Evolutionary conservation across 2,888 invertebrate species (phyloP), one percentile per base, ranked within the genome.

Genomic region (Campaea margaritaria): DNA sequence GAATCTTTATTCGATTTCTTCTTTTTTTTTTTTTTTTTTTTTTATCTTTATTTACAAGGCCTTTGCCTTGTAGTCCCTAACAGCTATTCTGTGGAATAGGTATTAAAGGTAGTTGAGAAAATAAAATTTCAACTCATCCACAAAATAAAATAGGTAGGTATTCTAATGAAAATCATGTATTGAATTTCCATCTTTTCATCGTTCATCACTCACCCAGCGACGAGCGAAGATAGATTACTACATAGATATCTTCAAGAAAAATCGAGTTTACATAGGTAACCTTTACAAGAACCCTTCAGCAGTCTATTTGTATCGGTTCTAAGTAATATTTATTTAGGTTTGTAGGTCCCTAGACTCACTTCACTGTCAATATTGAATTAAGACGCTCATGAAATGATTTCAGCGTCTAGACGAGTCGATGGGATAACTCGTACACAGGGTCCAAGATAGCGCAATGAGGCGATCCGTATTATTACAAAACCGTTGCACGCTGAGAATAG

Each of bases 181-280:
- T 69, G 58, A 68, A 65, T 62, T 55, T 67, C 52, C 72, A 74
- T 56, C 55, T 65, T 65, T 67, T 67, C 67, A 70, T 65, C 67
- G 59, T 72, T 65, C 68, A 75, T 73, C 75, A 75, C 67, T 73
- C 50, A 43, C 50, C 12, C 43, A 51, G 49, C 53, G 67, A 67
- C 66, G 60, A 51, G 56, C 36, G 60, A 65, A 73, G 68, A 72
- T 69, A 68, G 62, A 69, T 57, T 72, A 60, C 62, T 56, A 72
- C 68, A 68, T 62, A 68, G 58, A 72, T 61, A 38, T 51, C 54
- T 62, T 52, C 58, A 63, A 70, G 69, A 69, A 70, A 41, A 56
- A 62, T 49, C 44, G 49, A 62, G 14, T 34, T 34, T 61, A 61
- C 9, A n/a, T 21, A 13, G 31, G 31, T 14, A 44, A 50, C 45